Conservation (phyloP, 2,888 invertebrate genomes). For the Anthophora plumipes region DNA sequence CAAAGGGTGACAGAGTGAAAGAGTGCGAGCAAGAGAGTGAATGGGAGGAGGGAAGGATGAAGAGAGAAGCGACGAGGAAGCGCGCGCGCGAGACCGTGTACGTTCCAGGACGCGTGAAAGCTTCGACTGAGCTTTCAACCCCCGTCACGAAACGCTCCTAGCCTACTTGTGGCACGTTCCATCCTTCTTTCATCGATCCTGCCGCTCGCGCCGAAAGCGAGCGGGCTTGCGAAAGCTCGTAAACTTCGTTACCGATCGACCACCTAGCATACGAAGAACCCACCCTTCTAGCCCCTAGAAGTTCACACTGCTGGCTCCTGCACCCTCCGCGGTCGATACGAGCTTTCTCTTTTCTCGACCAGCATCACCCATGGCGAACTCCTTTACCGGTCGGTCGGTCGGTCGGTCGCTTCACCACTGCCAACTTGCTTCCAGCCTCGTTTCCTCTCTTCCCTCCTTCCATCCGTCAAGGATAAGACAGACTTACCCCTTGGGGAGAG, state of each 20-base stretch:
- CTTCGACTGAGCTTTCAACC: conserved; percentile 82
- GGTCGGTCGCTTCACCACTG: background rate
- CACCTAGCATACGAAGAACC: background rate
- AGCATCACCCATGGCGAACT: background rate
- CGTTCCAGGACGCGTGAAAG: conserved; percentile 79
- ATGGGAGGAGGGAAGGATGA: background rate
- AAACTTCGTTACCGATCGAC: conserved; percentile 57
- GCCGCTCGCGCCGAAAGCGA: conserved; percentile 37
- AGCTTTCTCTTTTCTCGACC: background rate
- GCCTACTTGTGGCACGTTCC: conserved; percentile 58
- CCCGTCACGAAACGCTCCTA: conserved; percentile 68
- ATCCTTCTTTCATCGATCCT: conserved; percentile 65
- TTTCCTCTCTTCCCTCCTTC: background rate
- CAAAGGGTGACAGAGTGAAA: background rate
- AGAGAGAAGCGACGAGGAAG: conserved; percentile 42
- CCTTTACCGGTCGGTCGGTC: conserved; percentile 21
- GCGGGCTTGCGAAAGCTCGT: conserved; percentile 48
- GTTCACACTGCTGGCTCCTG: background rate
- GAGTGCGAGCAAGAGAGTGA: background rate
- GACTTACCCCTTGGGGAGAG: conserved; percentile 90
- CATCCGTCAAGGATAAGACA: background rate
- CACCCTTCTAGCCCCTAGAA: too few relatives aligned
- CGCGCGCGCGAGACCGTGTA: conserved; percentile 72
- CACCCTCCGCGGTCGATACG: conserved; percentile 29
- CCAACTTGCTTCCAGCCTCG: too few relatives aligned